Conservation (phyloP, 1,140 invertebrate species). For the Asbolus verrucosus region DNA sequence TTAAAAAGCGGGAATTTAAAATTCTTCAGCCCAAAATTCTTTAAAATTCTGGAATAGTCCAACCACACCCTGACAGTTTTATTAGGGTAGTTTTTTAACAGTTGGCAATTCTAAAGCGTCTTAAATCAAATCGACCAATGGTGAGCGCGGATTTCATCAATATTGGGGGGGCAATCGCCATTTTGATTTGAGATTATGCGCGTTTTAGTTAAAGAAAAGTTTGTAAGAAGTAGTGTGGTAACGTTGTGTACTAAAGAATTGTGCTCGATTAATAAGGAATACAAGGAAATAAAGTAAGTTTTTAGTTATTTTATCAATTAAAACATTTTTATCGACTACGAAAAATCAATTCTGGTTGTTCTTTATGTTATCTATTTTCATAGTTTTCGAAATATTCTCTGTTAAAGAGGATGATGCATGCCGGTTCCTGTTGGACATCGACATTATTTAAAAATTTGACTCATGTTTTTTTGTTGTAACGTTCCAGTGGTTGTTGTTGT, state of each 20-base stretch:
- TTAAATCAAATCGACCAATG: constrained; percentile 40
- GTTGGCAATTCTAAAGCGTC: constrained; percentile 33
- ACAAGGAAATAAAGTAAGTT: constrained; percentile 20
- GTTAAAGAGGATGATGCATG: constrained; percentile 17
- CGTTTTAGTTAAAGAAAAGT: constrained; percentile 41
- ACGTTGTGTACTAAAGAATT: constrained; percentile 32
- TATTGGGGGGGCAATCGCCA: constrained; percentile 26
- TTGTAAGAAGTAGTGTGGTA: constrained; percentile 39
- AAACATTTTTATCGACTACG: too few relatives aligned
- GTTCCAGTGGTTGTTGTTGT: neutral
- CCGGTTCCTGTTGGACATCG: constrained; percentile 16
- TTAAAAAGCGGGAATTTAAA: too few relatives aligned
- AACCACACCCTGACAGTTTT: constrained; percentile 42
- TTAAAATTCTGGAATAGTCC: too few relatives aligned
- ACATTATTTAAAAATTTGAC: neutral
- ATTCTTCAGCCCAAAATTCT: too few relatives aligned
- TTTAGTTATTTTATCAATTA: constrained; percentile 24
- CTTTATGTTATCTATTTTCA: too few relatives aligned
- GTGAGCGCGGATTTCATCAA: neutral
- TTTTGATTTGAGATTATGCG: constrained; percentile 44
- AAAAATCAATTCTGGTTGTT: too few relatives aligned
- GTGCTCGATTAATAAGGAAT: constrained; percentile 27
- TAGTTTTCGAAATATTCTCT: constrained; percentile 11
- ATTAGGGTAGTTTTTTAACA: constrained; percentile 35
- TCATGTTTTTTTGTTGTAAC: neutral